Conservation (phyloP, 2,113 vertebrate species). For the Triplophysa siluroides region DNA sequence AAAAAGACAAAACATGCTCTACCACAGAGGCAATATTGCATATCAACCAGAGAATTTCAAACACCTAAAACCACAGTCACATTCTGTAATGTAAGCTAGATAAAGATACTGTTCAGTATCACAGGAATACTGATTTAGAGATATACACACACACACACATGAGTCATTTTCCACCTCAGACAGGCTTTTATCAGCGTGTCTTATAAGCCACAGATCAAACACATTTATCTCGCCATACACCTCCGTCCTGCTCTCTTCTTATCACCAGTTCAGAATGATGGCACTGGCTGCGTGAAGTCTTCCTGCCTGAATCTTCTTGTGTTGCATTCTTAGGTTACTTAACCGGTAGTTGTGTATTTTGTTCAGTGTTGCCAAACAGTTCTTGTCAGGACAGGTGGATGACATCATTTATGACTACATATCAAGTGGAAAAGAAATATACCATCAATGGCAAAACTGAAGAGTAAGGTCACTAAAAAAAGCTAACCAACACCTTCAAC, state of each 20-base stretch:
- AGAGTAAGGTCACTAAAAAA: background rate
- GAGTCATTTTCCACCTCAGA: constrained; percentile 46
- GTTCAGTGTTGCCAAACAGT: constrained; percentile 60
- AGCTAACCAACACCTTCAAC: background rate
- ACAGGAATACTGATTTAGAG: constrained; percentile 20
- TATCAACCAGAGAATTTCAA: background rate
- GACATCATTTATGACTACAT: constrained; percentile 61
- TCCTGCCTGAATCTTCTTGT: constrained; percentile 56
- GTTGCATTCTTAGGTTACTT: constrained; percentile 46
- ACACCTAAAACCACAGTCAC: background rate
- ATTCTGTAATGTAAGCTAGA: constrained; percentile 34
- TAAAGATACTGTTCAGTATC: constrained; percentile 4
- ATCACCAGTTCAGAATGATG: constrained; percentile 42
- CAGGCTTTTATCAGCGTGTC: constrained; percentile 48
- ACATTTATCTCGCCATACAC: constrained; percentile 46
- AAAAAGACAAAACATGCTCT: background rate
- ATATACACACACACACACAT: constrained; percentile 31
- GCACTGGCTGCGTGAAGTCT: constrained; percentile 59
- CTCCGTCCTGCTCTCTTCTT: constrained; percentile 8
- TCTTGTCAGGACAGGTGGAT: constrained; percentile 62
- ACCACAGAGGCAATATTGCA: background rate
- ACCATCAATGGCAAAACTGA: background rate
- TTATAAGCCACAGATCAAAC: constrained; percentile 48
- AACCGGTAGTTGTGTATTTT: constrained; percentile 59
- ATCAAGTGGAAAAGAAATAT: background rate